Evolutionary conservation across 2,797 vertebrate species (phyloP).

Genomic region (Lagodon rhomboides): DNA sequence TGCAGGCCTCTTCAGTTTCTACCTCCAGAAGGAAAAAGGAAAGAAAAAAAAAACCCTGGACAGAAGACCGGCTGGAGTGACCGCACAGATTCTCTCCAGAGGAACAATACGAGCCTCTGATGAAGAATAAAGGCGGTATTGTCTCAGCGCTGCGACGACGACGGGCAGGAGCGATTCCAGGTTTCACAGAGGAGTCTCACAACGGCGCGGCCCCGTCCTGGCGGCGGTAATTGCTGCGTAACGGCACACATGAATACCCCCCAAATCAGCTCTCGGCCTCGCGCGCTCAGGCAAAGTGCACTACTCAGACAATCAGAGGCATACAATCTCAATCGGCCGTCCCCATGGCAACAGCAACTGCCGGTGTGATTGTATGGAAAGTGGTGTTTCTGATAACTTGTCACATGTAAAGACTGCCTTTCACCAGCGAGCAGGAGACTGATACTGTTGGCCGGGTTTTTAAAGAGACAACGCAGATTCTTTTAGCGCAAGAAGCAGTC

Average conservation of each 20-base stretch:
- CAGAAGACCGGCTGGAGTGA: constrained; percentile 18
- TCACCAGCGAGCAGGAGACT: constrained; percentile 12
- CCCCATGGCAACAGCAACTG: constrained; percentile 79
- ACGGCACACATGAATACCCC: constrained; percentile 66
- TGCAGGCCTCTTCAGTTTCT: constrained; percentile 25
- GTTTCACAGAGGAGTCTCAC: constrained; percentile 60
- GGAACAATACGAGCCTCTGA: constrained; percentile 59
- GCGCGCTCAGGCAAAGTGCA: constrained; percentile 63
- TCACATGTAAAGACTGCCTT: constrained; percentile 50
- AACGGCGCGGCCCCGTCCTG: constrained; percentile 41
- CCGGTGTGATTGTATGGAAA: constrained; percentile 70
- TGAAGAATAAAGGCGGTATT: constrained; percentile 56
- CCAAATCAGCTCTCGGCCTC: constrained; percentile 63
- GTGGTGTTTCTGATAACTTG: constrained; percentile 69
- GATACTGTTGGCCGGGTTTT: constrained; percentile 8
- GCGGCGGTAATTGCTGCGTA: constrained; percentile 59
- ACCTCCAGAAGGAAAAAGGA: not conserved
- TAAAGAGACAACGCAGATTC: not conserved
- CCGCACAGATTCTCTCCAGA: constrained; percentile 36
- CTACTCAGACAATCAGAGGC: constrained; percentile 75
- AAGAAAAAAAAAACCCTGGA: not conserved
- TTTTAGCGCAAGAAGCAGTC: not conserved
- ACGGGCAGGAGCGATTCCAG: constrained; percentile 53
- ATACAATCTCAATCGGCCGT: constrained; percentile 67
- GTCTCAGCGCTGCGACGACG: constrained; percentile 31